phyloP scores from a whole-genome alignment of 2,797 vertebrate genomes.

The Smutsia temminckii region DNA sequence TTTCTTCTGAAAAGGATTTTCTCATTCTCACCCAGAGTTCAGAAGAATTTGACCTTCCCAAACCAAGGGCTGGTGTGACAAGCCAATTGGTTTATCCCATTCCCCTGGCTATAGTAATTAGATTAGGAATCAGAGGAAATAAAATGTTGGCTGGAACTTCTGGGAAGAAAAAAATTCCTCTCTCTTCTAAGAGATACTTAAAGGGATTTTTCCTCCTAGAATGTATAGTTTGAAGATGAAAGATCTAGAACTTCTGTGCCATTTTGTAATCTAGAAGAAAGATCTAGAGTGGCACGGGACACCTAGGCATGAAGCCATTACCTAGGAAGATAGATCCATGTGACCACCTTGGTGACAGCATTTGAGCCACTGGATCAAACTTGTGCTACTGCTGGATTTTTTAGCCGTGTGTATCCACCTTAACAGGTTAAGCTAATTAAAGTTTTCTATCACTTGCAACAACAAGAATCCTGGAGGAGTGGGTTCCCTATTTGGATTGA shows the following conservation, averaged over 20 bases:
- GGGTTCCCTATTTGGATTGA: not conserved
- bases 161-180: not conserved
- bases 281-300: not conserved
- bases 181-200: not conserved
- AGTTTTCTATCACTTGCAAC: slow-evolving; percentile 13
- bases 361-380: not conserved
- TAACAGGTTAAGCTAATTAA: not conserved
- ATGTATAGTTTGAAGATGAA: not conserved
- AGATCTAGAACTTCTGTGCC: not conserved
- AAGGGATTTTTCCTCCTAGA: not conserved
- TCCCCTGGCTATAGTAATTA: not conserved
- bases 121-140: not conserved
- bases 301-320: not conserved
- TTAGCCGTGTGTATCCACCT: not conserved
- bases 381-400: not conserved
- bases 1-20: not conserved
- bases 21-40: not conserved
- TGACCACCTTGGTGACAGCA: not conserved
- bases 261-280: not conserved
- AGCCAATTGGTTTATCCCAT: not conserved
- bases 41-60: not conserved
- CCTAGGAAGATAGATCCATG: not conserved
- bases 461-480: not conserved
- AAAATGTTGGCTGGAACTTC: not conserved
- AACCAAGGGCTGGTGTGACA: not conserved